These are phyloP conservation scores for Trigoniulus corallinus DNA, from an alignment of 1,140 invertebrate genomes.

Conservation along the genomic window DNA sequence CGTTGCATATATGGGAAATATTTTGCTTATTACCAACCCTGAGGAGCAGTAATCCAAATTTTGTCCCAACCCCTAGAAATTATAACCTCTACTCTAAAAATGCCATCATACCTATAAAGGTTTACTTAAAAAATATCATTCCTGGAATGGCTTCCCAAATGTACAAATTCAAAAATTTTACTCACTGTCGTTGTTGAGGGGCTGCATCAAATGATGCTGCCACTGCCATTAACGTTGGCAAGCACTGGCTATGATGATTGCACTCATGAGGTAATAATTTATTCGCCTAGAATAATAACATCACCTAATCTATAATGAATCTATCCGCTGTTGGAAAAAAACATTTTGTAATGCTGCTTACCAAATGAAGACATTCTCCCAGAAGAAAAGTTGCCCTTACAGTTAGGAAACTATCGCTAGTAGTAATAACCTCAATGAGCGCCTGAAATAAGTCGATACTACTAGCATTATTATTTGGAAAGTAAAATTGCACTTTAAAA, in stretches of 20 bases:
- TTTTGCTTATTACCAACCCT: too few relatives aligned
- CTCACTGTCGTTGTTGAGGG: conserved; percentile 21
- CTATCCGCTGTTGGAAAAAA: neutral
- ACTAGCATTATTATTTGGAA: neutral
- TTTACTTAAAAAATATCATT: too few relatives aligned
- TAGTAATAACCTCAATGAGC: conserved; percentile 76
- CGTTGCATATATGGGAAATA: too few relatives aligned
- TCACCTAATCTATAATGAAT: neutral
- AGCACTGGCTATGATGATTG: conserved; percentile 56
- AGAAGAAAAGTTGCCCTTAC: conserved; percentile 76
- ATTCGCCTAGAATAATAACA: conserved; percentile 28
- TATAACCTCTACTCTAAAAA: too few relatives aligned
- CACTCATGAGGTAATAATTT: conserved; percentile 65
- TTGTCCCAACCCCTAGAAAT: too few relatives aligned
- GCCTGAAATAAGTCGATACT: conserved; percentile 31
- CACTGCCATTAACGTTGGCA: conserved; percentile 59
- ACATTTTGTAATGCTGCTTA: conserved; percentile 20
- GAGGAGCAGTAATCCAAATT: too few relatives aligned
- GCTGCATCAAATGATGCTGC: conserved; percentile 36
- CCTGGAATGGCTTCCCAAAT: too few relatives aligned
- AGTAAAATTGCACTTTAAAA: too few relatives aligned
- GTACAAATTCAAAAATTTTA: too few relatives aligned
- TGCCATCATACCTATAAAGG: too few relatives aligned
- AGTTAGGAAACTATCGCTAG: conserved; percentile 70
- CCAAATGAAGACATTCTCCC: conserved; percentile 68